Base-by-base conservation (phyloP, 2,888 invertebrate species). In the Drosophila atripex region DNA sequence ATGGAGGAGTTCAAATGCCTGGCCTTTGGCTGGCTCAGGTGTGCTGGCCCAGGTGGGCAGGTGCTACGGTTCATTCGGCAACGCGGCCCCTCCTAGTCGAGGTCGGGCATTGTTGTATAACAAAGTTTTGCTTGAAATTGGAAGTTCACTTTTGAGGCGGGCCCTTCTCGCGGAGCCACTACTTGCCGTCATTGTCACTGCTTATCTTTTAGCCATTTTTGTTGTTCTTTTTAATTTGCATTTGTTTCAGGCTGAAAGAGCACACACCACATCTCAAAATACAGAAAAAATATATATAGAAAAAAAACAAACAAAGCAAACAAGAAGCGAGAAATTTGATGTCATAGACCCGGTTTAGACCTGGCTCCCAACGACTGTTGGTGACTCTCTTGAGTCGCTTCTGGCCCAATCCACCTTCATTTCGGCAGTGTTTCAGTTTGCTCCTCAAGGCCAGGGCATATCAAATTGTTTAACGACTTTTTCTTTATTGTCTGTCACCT, bases 391-490 rank as follows among this genome's bases (percentile, higher is more conserved):
- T 28, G 47, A 11, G 11, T 51, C n/a, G 30, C 30, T 30, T 28
- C 30, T 30, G 23, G 30, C n/a, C 45, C 57, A 41, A 30, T 41
- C 30, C 53, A 38, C 51, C 45, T 63, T 38, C 65, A 46, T 30
- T 51, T 56, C 51, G 39, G 14, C 52, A 49, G 55, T 72, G 54
- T 50, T 46, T 45, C 12, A 32, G n/a, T 18, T 45, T 52, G 35
- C 45, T 65, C 60, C 61, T 83, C 82, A 83, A 87, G 87, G 88
- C 77, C 86, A 80, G 35, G 50, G 39, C 80, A 52, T 86, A 86
- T 82, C 77, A 85, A 71, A 85, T 80, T 85, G 75, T 77, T 85
- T 66, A 84, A 78, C 72, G 77, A 78, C 77, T 65, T 85, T 85
- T 69, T 72, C 50, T 83, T 39, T 51, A 63, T 52, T 66, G 71